Evolutionary conservation across 2,113 vertebrate species (phyloP).

Genomic region (Neotragus moschatus): DNA sequence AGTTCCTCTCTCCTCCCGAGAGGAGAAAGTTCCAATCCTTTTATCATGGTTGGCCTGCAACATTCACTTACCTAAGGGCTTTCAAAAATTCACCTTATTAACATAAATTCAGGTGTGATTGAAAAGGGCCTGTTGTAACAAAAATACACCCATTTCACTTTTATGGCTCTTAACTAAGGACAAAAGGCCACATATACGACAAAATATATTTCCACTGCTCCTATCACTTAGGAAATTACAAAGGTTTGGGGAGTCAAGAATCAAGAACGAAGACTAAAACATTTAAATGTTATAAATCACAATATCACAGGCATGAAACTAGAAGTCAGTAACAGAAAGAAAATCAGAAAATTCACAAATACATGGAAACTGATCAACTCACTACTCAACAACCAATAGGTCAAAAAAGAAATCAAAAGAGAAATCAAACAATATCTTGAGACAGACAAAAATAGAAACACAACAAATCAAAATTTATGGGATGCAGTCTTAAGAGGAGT

Average conservation of each 20-base stretch:
- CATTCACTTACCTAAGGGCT: neutral
- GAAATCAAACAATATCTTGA: neutral
- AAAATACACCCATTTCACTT: neutral
- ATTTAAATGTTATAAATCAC: neutral
- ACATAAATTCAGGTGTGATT: neutral
- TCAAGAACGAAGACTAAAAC: neutral
- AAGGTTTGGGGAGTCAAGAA: neutral
- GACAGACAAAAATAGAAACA: neutral
- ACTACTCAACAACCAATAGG: neutral
- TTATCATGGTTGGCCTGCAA: neutral
- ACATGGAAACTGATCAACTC: neutral
- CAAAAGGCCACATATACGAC: neutral
- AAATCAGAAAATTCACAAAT: neutral
- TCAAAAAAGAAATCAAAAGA: neutral
- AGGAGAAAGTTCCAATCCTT: neutral
- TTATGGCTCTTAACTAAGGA: neutral
- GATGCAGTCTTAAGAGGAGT: neutral
- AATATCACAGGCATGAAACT: neutral
- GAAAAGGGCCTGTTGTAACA: neutral
- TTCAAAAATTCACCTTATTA: neutral
- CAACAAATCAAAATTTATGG: neutral
- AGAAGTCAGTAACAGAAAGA: neutral
- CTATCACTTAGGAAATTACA: neutral
- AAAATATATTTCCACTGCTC: neutral
- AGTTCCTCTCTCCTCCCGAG: neutral